Evolutionary conservation across 2,888 invertebrate species (phyloP).

Genomic region (Formica aserva): DNA sequence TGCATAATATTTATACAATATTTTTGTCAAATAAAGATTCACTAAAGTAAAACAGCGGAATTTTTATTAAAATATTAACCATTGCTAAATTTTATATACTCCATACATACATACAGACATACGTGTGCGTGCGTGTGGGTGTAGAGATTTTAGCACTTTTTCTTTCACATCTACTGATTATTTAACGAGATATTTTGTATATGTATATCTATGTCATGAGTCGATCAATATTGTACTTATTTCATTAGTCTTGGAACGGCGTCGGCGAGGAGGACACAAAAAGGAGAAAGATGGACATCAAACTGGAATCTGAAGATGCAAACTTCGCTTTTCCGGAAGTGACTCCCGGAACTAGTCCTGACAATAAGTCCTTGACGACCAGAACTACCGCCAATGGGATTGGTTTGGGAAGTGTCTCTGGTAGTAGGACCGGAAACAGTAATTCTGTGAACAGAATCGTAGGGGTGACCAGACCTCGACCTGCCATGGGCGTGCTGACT

Average conservation of each 20-base stretch:
- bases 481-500: slow-evolving; percentile 87
- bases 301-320: slow-evolving; percentile 91
- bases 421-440: slow-evolving; percentile 84
- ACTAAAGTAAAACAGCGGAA: background rate
- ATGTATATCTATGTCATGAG: background rate
- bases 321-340: slow-evolving; percentile 89
- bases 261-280: slow-evolving; percentile 87
- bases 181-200: slow-evolving; percentile 7
- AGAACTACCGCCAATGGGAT: slow-evolving; percentile 71
- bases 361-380: slow-evolving; percentile 75
- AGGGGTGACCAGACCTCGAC: slow-evolving; percentile 87
- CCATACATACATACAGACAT: background rate
- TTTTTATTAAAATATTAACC: background rate
- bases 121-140: background rate
- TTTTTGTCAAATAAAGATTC: background rate
- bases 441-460: slow-evolving; percentile 86
- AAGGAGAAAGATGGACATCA: slow-evolving; percentile 89
- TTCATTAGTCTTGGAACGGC: slow-evolving; percentile 82
- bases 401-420: slow-evolving; percentile 67
- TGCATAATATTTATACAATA: background rate
- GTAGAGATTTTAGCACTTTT: background rate
- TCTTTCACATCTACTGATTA: slow-evolving; percentile 6
- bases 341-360: slow-evolving; percentile 76
- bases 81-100: slow-evolving; percentile 4
- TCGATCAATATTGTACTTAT: slow-evolving; percentile 32